Conservation (phyloP, 1,140 invertebrate species). For the Oedothorax gibbosus region DNA sequence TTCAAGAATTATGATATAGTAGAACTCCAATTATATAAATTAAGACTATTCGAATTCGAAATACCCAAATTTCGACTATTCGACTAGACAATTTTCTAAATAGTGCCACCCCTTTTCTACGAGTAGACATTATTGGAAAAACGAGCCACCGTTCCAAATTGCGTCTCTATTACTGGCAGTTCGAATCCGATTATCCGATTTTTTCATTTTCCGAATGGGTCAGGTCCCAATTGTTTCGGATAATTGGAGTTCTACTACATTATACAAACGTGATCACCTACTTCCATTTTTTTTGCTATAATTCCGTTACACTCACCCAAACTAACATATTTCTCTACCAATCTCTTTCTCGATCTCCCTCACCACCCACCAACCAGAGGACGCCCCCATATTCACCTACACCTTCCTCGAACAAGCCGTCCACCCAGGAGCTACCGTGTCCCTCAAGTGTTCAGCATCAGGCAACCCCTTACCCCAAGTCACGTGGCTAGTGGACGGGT, state of each 20-base stretch:
- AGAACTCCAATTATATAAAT: too few species aligned
- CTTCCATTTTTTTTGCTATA: background rate
- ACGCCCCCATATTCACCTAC: slow-evolving; percentile 54
- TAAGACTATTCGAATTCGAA: too few species aligned
- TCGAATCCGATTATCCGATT: too few species aligned
- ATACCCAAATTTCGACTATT: too few species aligned
- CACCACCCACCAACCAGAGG: slow-evolving; percentile 30
- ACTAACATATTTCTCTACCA: background rate
- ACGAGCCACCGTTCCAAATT: too few species aligned
- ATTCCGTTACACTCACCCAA: background rate
- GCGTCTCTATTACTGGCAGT: too few species aligned
- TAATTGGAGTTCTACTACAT: background rate
- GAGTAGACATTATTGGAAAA: too few species aligned
- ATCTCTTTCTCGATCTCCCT: background rate
- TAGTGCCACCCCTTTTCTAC: too few species aligned
- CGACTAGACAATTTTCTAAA: too few species aligned
- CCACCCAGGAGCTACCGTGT: slow-evolving; percentile 62
- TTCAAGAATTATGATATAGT: too few species aligned
- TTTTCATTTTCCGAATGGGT: too few species aligned
- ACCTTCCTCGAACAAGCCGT: slow-evolving; percentile 62
- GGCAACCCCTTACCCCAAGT: slow-evolving; percentile 64
- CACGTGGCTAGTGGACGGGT: slow-evolving; percentile 63
- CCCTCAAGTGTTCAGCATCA: slow-evolving; percentile 63
- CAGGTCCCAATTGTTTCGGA: too few species aligned
- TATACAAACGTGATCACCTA: background rate